A percentile compares a stretch with the other conserved stretches of the same genome.
Evolutionary conservation across 2,797 vertebrate species (phyloP).

Genomic region (Helarctos malayanus): DNA sequence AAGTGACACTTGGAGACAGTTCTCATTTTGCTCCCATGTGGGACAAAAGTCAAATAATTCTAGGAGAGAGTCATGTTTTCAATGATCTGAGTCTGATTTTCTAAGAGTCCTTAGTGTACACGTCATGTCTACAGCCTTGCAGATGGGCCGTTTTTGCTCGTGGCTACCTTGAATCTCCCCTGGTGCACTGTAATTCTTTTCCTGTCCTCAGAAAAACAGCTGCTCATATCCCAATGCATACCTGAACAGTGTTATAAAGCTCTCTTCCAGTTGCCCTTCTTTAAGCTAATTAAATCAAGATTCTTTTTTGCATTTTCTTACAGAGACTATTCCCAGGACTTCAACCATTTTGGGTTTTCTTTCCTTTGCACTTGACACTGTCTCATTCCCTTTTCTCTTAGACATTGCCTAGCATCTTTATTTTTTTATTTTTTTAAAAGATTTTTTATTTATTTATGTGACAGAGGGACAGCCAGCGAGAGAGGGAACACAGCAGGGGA

Average conservation of each 20-base stretch:
- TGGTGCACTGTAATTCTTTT: background rate
- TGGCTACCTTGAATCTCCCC: background rate
- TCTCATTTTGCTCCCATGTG: background rate
- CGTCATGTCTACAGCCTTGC: background rate
- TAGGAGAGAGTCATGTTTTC: background rate
- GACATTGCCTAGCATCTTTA: fast-evolving
- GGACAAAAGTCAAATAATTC: background rate
- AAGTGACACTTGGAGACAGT: background rate
- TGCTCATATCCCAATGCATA: background rate
- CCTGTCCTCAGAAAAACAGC: background rate
- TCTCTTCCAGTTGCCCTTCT: background rate
- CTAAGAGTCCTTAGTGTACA: background rate
- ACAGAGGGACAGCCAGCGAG: no score
- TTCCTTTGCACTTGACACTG: background rate
- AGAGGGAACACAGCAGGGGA: no score
- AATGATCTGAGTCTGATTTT: background rate
- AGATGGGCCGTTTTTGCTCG: background rate
- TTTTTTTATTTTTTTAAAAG: no score
- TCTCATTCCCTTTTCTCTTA: background rate
- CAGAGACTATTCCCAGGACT: background rate
- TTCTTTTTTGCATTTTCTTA: slow-evolving; percentile 40
- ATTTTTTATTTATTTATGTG: no score
- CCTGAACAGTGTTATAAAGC: background rate
- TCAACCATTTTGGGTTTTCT: background rate
- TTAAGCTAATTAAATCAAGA: background rate